Percentiles rank a stretch among this genome's conserved stretches.
phyloP scores from a whole-genome alignment of 2,113 vertebrate species.

The Trinectes maculatus region DNA sequence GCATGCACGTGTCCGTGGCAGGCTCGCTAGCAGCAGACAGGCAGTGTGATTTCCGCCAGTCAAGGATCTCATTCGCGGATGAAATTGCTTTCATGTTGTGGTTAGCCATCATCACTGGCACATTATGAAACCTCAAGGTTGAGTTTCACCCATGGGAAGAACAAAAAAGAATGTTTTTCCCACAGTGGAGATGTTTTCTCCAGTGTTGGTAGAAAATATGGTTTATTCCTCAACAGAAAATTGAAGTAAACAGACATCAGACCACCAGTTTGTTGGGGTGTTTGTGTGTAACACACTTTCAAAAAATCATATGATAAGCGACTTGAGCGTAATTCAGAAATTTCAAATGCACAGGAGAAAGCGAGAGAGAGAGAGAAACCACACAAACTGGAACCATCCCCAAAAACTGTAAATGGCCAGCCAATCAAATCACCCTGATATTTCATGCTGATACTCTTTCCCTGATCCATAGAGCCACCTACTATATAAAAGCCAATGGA shows the following conservation, averaged over 20 bases:
- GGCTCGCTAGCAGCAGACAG: constrained; percentile 19
- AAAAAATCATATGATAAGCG: neutral
- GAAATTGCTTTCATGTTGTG: constrained; percentile 59
- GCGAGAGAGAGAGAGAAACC: constrained; percentile 7
- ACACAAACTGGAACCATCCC: constrained; percentile 43
- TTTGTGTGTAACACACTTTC: neutral
- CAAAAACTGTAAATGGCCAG: constrained; percentile 53
- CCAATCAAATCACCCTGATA: constrained; percentile 60
- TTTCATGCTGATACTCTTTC: constrained; percentile 45
- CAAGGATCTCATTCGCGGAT: constrained; percentile 47
- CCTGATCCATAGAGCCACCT: constrained; percentile 58
- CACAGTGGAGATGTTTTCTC: neutral
- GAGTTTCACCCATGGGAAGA: constrained; percentile 27
- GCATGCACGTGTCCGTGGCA: constrained; percentile 41
- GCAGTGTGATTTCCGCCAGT: constrained; percentile 46
- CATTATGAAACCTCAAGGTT: constrained; percentile 59
- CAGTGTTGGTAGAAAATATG: neutral
- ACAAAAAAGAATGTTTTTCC: constrained; percentile 23
- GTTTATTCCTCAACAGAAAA: constrained; percentile 1
- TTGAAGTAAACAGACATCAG: neutral
- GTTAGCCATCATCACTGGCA: constrained; percentile 46
- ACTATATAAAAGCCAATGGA: constrained; percentile 69
- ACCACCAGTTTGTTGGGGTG: neutral
- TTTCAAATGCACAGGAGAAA: constrained; percentile 18
- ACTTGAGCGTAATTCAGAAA: neutral